Percentiles rank a stretch among this genome's conserved stretches.
phyloP scores from a whole-genome alignment of 2,888 invertebrate genomes.

The Cantharis flavilabris region DNA sequence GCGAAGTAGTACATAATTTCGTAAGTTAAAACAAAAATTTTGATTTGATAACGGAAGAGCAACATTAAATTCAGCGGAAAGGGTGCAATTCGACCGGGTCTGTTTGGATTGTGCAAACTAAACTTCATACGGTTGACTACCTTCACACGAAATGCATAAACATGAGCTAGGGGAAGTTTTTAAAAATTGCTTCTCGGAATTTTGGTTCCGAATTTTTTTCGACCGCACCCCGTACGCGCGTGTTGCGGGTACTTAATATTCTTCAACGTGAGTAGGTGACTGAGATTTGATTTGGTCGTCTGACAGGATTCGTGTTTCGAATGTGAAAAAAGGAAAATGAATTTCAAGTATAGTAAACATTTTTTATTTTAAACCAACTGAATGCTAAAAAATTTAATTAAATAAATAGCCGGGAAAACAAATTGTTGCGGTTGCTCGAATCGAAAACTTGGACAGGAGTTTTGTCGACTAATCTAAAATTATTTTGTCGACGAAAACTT shows the following conservation, averaged over 20 bases:
- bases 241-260: slow-evolving; percentile 42
- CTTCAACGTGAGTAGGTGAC: slow-evolving; percentile 45
- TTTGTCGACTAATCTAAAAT: slow-evolving; percentile 6
- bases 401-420: background rate
- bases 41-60: background rate
- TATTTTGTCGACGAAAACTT: slow-evolving; percentile 14
- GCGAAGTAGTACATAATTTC: background rate
- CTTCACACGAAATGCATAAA: background rate
- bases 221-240: background rate
- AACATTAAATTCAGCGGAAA: background rate
- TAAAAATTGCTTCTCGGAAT: background rate
- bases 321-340: slow-evolving; percentile 42
- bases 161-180: background rate
- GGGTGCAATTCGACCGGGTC: background rate
- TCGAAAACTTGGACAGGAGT: background rate
- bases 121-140: background rate
- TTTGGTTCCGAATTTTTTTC: background rate
- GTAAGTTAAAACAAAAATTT: background rate
- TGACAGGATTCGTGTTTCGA: slow-evolving; percentile 47
- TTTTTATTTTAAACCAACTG: slow-evolving; percentile 11
- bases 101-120: background rate
- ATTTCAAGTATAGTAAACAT: slow-evolving; percentile 9
- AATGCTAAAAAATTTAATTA: background rate
- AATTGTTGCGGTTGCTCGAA: background rate
- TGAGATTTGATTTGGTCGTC: slow-evolving; percentile 52